phyloP scores from a whole-genome alignment of 1,140 invertebrate species.

The Rhynchophorus ferrugineus region DNA sequence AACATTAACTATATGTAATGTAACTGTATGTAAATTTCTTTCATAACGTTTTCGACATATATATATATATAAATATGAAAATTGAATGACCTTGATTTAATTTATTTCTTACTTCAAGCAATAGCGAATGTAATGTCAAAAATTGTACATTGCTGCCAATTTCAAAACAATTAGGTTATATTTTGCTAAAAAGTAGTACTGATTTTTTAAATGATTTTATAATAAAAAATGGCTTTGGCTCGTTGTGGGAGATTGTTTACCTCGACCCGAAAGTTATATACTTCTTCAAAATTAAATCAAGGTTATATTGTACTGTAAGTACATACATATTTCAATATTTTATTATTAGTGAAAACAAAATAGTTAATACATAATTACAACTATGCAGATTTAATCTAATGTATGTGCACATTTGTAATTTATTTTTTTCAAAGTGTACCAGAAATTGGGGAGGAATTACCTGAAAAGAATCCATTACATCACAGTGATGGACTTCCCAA shows the following conservation, averaged over 20 bases:
- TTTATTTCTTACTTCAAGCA: too few relatives aligned
- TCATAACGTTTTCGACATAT: too few relatives aligned
- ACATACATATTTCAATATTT: not conserved
- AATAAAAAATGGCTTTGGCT: not conserved
- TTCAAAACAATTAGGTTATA: too few relatives aligned
- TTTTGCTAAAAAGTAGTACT: too few relatives aligned
- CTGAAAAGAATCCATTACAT: constrained; percentile 66
- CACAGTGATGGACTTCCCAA: constrained; percentile 65
- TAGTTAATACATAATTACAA: not conserved
- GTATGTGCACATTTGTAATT: too few relatives aligned
- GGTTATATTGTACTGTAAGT: constrained; percentile 27
- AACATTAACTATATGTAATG: too few relatives aligned
- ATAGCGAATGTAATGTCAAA: too few relatives aligned
- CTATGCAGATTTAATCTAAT: too few relatives aligned
- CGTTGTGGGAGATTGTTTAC: not conserved
- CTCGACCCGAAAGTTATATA: not conserved
- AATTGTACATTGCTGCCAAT: too few relatives aligned
- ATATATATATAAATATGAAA: too few relatives aligned
- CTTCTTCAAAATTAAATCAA: constrained; percentile 1
- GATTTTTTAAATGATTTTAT: not conserved
- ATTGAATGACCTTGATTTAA: too few relatives aligned
- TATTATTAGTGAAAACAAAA: not conserved
- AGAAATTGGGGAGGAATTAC: constrained; percentile 77
- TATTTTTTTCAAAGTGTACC: constrained; percentile 61
- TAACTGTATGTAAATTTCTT: too few relatives aligned